Evolutionary conservation across 2,888 invertebrate genomes (phyloP), one percentile per base, ranked within the genome.

Genomic region (Macropis europaea): DNA sequence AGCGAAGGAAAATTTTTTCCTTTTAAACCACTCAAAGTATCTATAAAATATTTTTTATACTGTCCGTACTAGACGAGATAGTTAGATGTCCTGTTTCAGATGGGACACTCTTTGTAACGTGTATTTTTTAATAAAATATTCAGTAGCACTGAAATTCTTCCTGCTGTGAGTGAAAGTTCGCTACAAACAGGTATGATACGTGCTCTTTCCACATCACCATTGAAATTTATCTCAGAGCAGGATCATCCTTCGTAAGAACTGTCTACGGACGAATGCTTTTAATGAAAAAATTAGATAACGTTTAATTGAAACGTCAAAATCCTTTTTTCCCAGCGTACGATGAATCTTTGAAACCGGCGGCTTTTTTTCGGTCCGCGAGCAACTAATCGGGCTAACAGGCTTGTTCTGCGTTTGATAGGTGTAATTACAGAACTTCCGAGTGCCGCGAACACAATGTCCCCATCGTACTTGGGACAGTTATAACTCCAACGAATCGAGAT

Each of bases 361-460:
- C 34, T 15, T 45, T 43, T 70, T 72, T 71, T 64, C 54, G n/a
- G 60, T 50, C 19, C 11, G 7, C 54, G 24, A 57, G 17, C 63
- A 62, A 56, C 60, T 50, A 62, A 45, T 45, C 40, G 50, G 4
- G 40, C 22, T 43, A 56, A 40, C 50, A 64, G 47, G 57, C 26
- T 48, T 34, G 53, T 70, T 61, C 63, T 75, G 64, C 72, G 59
- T 72, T 73, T 77, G 75, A 77, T 75, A 61, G 69, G 61, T 70
- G 72, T 70, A 75, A 72, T 78, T 77, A 77, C 64, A 40, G 74
- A 72, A 74, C 52, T 69, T 63, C 32, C 45, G 13, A 15, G 22
- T 30, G 40, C 48, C 42, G 36, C 57, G 52, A 67, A 72, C 60
- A 61, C 69, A n/a, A n/a, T 63, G 53, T 43, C 54, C 62, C 40